A percentile compares a stretch with the other conserved stretches of the same genome.
Evolutionary conservation across 2,888 invertebrate genomes (phyloP).

Genomic region (Acleris cristana): DNA sequence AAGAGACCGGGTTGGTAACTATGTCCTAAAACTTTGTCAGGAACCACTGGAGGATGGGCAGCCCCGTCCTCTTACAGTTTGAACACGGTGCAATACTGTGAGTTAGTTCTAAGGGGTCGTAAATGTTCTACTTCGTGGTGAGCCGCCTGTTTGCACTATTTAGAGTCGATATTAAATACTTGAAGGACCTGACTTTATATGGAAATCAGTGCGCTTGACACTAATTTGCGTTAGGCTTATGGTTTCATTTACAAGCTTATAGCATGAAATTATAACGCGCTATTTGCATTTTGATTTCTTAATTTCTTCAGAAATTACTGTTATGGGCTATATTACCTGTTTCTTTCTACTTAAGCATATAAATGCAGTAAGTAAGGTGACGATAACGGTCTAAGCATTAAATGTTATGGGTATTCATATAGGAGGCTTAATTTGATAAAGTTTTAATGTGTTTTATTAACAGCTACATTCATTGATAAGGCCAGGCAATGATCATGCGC

Average conservation of each 20-base stretch:
- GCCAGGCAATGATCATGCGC: constrained; percentile 43
- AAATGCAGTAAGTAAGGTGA: constrained; percentile 21
- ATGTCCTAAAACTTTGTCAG: too few species aligned
- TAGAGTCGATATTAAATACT: too few species aligned
- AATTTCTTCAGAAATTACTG: constrained; percentile 27
- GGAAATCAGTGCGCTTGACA: too few species aligned
- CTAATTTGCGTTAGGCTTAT: constrained; percentile 1
- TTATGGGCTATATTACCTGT: constrained; percentile 16
- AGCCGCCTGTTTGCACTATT: too few species aligned
- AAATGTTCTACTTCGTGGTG: too few species aligned
- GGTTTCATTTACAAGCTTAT: constrained; percentile 3
- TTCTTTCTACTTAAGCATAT: constrained; percentile 14
- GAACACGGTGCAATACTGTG: too few species aligned
- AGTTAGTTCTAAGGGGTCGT: too few species aligned
- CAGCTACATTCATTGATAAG: constrained; percentile 54
- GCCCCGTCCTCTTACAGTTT: too few species aligned
- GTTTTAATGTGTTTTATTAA: constrained; percentile 47
- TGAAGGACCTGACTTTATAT: too few species aligned
- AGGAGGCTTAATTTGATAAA: constrained; percentile 16
- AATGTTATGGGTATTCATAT: constrained; percentile 23
- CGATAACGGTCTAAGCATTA: constrained; percentile 14
- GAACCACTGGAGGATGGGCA: too few species aligned
- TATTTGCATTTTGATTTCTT: constrained; percentile 27
- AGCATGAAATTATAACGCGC: constrained; percentile 1
- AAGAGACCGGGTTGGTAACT: too few species aligned